Evolutionary conservation across 2,797 vertebrate genomes (phyloP), one percentile per base, ranked within the genome.

Genomic region (Hafferia zeledoni): DNA sequence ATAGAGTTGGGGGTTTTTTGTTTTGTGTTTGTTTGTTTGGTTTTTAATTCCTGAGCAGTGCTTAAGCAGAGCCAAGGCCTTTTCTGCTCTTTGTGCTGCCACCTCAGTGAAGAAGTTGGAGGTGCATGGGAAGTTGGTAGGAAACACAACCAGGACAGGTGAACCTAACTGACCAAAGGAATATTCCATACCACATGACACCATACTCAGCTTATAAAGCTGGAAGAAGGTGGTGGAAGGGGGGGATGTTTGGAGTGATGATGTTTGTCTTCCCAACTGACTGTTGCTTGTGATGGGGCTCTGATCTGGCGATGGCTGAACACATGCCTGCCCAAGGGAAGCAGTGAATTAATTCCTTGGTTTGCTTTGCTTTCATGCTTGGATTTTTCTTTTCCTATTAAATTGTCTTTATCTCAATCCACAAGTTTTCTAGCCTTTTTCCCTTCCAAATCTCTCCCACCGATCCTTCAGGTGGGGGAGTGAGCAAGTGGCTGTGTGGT

Each of bases 251-350:
- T 64, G 13, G 19, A 50, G 6, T 16, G 23, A 11, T 39, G 10
- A 1, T 4, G 4, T 15, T 56, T 69, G 27, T 57, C 17, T 15
- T 56, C 17, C 11, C 37, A 39, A 63, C 20, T 16, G 16, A 33
- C 11, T 0, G 1, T 37, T 43, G 19, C 1, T 6, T 0, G 1
- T 50, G 49, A 69, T n/a, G 24, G n/a, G 11, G 4, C 9, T 24
- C 19, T 22, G 17, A 5, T 56, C 19, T 63, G n/a, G 56, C 10
- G 4, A 30, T 37, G 24, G 11, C 23, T 50, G 35, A 56, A n/a
- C 4, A 15, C 3, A 16, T 56, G 27, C 23, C 5, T 37, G 7
- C 4, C 35, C 17, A 13, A 15, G 11, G 19, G 11, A 70, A 39
- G 20, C 9, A 39, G 37, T 44, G 19, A 44, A 76, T 33, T 49